Conservation (phyloP, 2,888 invertebrate genomes). For the Clunio marinus region DNA sequence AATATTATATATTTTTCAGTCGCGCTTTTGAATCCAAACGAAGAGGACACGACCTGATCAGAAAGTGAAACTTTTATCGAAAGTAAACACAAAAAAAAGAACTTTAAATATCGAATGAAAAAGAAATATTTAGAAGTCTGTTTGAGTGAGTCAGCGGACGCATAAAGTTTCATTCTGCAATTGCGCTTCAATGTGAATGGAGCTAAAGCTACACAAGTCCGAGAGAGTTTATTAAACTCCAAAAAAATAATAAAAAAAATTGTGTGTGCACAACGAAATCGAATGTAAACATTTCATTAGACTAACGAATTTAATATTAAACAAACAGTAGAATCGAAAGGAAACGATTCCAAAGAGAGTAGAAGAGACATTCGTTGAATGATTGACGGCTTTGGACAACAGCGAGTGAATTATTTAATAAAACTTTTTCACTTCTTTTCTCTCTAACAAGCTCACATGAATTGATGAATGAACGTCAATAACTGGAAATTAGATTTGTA, state of each 20-base stretch:
- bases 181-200: constrained; percentile 21
- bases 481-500: too few relatives aligned
- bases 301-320: constrained; percentile 37
- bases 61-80: constrained; percentile 6
- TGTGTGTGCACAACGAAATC: constrained; percentile 26
- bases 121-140: too few relatives aligned
- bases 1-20: constrained; percentile 10
- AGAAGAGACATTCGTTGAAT: neutral
- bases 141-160: neutral
- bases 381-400: neutral
- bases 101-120: neutral
- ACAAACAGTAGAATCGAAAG: constrained; percentile 20
- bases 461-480: neutral
- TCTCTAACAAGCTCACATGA: neutral
- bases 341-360: neutral
- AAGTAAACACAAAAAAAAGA: neutral
- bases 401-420: neutral
- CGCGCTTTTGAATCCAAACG: constrained; percentile 36
- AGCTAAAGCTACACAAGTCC: neutral
- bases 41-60: constrained; percentile 24
- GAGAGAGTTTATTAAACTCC: constrained; percentile 34
- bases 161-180: too few relatives aligned
- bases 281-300: constrained; percentile 38
- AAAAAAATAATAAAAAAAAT: neutral
- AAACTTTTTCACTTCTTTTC: neutral